Percentiles rank a stretch among this genome's conserved stretches.
phyloP scores from a whole-genome alignment of 2,113 vertebrate genomes.

The Stegastes partitus region DNA sequence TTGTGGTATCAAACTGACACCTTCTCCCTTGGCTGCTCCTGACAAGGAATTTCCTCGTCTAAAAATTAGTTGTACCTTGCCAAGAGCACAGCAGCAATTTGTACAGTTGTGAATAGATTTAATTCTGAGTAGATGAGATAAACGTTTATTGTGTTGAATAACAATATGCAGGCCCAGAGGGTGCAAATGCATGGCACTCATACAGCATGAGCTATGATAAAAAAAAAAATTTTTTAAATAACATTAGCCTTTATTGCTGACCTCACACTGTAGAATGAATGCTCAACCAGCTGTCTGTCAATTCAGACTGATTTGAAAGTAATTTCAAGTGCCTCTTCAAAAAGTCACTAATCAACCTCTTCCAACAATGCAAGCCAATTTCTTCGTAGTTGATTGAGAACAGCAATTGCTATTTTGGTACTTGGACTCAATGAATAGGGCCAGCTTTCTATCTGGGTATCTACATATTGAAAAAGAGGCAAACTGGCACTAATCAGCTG shows the following conservation, averaged over 20 bases:
- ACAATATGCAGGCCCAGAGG: constrained; percentile 38
- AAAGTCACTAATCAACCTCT: constrained; percentile 69
- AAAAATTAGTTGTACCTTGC: constrained; percentile 75
- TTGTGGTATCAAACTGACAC: constrained; percentile 79
- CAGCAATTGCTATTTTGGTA: constrained; percentile 71
- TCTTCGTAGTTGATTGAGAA: constrained; percentile 70
- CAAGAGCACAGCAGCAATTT: constrained; percentile 76
- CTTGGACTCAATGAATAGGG: constrained; percentile 60
- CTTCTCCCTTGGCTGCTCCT: constrained; percentile 83
- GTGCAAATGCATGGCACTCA: constrained; percentile 11
- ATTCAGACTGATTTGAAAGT: constrained; percentile 55
- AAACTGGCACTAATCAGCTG: constrained; percentile 66
- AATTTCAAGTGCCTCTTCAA: constrained; percentile 67
- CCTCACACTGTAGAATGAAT: constrained; percentile 42
- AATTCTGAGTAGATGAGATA: constrained; percentile 69
- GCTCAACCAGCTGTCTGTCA: constrained; percentile 60
- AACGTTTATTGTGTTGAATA: constrained; percentile 57
- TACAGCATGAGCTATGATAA: constrained; percentile 23
- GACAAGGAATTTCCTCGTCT: constrained; percentile 81
- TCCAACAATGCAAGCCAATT: constrained; percentile 75
- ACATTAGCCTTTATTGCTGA: constrained; percentile 37
- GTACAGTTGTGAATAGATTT: constrained; percentile 78
- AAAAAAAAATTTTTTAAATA: too few species aligned
- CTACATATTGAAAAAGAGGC: constrained; percentile 61
- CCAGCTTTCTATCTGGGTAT: constrained; percentile 68